Conservation (phyloP, 2,797 vertebrate genomes). For the Zenarchopterus dispar region DNA sequence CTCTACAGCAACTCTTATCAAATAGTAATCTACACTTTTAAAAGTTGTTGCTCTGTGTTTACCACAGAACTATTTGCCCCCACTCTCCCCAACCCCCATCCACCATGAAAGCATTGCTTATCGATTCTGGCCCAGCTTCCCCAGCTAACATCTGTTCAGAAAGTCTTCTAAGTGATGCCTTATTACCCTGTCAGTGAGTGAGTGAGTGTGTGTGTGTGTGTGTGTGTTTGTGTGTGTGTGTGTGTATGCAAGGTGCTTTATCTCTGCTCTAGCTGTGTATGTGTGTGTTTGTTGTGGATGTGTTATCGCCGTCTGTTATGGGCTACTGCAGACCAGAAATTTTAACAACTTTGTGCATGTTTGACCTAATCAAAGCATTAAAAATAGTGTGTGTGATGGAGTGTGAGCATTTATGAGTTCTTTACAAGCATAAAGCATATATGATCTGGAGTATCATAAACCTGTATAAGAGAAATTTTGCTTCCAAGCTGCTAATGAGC, state of each 20-base stretch:
- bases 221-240: slow-evolving; percentile 14
- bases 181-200: slow-evolving; percentile 33
- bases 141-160: slow-evolving; percentile 36
- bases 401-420: slow-evolving; percentile 5
- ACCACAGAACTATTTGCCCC: slow-evolving; percentile 54
- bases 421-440: slow-evolving; percentile 3
- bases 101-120: slow-evolving; percentile 40
- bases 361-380: slow-evolving; percentile 30
- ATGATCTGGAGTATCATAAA: slow-evolving; percentile 1
- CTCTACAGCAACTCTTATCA: slow-evolving; percentile 23
- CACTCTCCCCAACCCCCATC: too few relatives aligned
- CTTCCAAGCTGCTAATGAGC: not conserved
- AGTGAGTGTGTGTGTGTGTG: slow-evolving; percentile 8
- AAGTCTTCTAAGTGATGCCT: slow-evolving; percentile 39
- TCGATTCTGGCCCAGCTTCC: slow-evolving; percentile 48
- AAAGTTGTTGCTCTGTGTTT: slow-evolving; percentile 27
- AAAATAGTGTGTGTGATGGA: slow-evolving; percentile 10
- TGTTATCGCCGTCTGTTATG: slow-evolving; percentile 54
- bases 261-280: slow-evolving; percentile 14
- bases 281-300: slow-evolving; percentile 21
- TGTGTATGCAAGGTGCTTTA: slow-evolving; percentile 21
- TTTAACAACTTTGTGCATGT: slow-evolving; percentile 53
- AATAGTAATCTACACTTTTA: slow-evolving; percentile 45
- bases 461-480: not conserved
- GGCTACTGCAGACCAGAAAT: slow-evolving; percentile 52